Evolutionary conservation across 1,140 invertebrate genomes (phyloP).

Genomic region (Oryctes rhinoceros): DNA sequence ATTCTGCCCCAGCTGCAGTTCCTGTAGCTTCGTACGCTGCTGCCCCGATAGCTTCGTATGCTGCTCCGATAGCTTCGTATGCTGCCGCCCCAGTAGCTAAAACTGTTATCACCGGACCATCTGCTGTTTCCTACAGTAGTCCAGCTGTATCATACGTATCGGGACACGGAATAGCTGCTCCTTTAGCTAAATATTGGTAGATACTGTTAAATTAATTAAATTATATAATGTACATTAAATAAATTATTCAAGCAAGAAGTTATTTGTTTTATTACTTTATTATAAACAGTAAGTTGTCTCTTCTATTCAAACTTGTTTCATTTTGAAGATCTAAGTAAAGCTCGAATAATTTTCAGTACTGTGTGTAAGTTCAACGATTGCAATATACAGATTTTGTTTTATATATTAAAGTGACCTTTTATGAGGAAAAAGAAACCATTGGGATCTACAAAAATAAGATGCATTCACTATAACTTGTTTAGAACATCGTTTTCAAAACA

Average conservation of each 20-base stretch:
- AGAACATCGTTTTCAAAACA: no score
- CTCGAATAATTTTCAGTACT: no score
- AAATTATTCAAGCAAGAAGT: slow-evolving; percentile 4
- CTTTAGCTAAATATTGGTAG: slow-evolving; percentile 18
- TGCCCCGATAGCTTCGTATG: background rate
- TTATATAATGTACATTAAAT: background rate
- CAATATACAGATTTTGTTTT: no score
- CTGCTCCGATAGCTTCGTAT: background rate
- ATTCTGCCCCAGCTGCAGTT: background rate
- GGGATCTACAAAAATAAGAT: no score
- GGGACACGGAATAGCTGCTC: slow-evolving; percentile 25
- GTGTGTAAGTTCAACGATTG: no score
- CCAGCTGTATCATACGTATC: slow-evolving; percentile 28
- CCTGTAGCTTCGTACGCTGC: background rate
- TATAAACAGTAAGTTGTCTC: background rate
- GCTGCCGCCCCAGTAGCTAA: slow-evolving; percentile 6
- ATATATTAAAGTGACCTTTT: no score
- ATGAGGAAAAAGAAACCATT: no score
- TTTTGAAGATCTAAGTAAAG: no score
- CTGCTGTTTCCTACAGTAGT: slow-evolving; percentile 8
- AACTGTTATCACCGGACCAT: slow-evolving; percentile 30
- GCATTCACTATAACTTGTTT: no score
- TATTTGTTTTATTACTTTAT: background rate
- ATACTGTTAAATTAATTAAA: background rate
- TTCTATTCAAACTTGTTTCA: no score